A percentile compares a stretch with the other conserved stretches of the same genome.
Conservation (phyloP, 2,113 vertebrate species). For the Alces alces region DNA sequence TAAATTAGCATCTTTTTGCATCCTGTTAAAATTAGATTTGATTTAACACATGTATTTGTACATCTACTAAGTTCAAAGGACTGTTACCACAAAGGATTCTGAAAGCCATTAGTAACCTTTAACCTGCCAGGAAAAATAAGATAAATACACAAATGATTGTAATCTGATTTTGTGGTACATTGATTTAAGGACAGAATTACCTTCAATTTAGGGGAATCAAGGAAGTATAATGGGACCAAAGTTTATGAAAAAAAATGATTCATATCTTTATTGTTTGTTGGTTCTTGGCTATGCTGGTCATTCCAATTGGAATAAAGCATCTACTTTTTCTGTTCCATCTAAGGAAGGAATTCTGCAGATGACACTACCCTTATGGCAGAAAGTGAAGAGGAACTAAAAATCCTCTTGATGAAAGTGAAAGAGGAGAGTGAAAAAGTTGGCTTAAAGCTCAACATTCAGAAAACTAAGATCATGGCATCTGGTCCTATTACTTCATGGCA, state of each 20-base stretch:
- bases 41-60: background rate
- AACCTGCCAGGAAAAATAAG: background rate
- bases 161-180: background rate
- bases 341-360: background rate
- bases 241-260: background rate
- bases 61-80: background rate
- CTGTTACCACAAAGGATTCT: background rate
- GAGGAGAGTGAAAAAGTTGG: no score
- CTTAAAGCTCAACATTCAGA: no score
- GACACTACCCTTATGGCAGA: no score
- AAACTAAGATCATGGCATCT: no score
- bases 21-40: background rate
- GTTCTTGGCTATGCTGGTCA: background rate
- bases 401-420: no score
- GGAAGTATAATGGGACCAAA: background rate
- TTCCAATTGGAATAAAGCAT: background rate
- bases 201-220: background rate
- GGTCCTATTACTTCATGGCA: no score
- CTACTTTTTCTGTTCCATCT: background rate
- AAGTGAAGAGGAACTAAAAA: no score
- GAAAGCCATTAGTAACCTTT: background rate
- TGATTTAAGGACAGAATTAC: background rate
- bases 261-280: background rate
- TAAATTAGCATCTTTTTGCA: background rate
- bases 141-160: background rate